Percentiles rank a stretch among this genome's conserved stretches.
These are phyloP conservation scores for Drosophila picticornis DNA, from an alignment of 2,888 invertebrate species.

Conservation along the genomic window DNA sequence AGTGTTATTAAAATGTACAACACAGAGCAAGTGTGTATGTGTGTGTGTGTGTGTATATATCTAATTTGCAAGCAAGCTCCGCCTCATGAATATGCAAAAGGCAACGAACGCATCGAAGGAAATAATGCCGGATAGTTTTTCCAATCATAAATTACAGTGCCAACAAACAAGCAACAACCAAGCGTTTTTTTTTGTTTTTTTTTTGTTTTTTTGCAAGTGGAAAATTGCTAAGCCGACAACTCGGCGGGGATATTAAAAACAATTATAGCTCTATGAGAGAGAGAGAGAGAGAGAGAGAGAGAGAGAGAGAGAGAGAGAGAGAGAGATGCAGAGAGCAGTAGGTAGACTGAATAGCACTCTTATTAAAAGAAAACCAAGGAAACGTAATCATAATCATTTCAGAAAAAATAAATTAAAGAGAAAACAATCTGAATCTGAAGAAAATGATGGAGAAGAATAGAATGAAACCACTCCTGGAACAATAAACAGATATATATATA, in stretches of 20 bases:
- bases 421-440: not conserved
- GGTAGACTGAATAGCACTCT: not conserved
- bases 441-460: not conserved
- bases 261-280: constrained; percentile 39
- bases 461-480: not conserved
- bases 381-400: not conserved
- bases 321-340: not conserved
- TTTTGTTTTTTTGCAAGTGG: constrained; percentile 20
- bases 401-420: not conserved
- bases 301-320: too few relatives aligned
- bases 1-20: constrained; percentile 75
- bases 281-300: not conserved
- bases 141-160: constrained; percentile 62
- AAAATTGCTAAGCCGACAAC: constrained; percentile 55
- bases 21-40: constrained; percentile 8
- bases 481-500: not conserved
- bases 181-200: constrained; percentile 18
- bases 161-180: constrained; percentile 29
- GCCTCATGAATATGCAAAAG: constrained; percentile 70
- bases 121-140: constrained; percentile 67
- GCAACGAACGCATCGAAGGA: constrained; percentile 58
- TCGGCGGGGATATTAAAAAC: constrained; percentile 50
- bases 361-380: not conserved
- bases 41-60: constrained; percentile 8
- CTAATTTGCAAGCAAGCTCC: constrained; percentile 42